phyloP scores from a whole-genome alignment of 2,113 vertebrate genomes.

The Melospiza melodia region DNA sequence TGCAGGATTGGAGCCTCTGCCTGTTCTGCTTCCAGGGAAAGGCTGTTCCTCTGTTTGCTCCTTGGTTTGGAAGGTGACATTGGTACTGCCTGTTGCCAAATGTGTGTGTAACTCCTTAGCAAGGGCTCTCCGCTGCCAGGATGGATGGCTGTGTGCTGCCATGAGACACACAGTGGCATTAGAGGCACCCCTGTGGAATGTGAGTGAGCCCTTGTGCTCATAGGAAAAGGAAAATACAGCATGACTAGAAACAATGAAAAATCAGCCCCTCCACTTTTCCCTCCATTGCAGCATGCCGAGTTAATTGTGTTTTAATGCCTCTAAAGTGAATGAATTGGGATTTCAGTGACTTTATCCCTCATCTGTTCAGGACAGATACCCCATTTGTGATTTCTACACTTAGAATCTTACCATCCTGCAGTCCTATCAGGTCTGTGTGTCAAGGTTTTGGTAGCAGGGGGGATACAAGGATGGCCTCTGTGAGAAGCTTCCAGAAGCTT shows the following conservation, averaged over 20 bases:
- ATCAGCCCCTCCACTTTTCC: neutral
- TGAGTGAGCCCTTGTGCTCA: neutral
- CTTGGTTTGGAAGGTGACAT: conserved; percentile 6
- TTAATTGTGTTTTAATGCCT: neutral
- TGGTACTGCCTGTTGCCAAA: neutral
- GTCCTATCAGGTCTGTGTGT: fast-evolving
- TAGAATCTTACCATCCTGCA: neutral
- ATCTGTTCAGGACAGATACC: neutral
- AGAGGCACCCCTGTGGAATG: neutral
- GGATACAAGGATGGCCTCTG: neutral
- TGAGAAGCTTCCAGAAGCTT: neutral
- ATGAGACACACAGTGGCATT: neutral
- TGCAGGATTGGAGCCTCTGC: neutral
- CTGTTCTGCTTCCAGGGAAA: conserved; percentile 14
- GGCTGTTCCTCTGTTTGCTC: neutral
- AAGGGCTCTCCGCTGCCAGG: neutral
- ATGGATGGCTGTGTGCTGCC: neutral
- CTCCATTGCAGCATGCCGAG: neutral
- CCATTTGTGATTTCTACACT: neutral
- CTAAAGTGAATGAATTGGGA: neutral
- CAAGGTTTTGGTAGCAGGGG: neutral
- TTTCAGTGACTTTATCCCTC: neutral
- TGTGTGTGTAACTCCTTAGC: neutral
- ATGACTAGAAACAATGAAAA: neutral
- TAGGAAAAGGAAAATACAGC: neutral